phyloP scores from a whole-genome alignment of 2,888 invertebrate species.

The Oscheius myriophilus region DNA sequence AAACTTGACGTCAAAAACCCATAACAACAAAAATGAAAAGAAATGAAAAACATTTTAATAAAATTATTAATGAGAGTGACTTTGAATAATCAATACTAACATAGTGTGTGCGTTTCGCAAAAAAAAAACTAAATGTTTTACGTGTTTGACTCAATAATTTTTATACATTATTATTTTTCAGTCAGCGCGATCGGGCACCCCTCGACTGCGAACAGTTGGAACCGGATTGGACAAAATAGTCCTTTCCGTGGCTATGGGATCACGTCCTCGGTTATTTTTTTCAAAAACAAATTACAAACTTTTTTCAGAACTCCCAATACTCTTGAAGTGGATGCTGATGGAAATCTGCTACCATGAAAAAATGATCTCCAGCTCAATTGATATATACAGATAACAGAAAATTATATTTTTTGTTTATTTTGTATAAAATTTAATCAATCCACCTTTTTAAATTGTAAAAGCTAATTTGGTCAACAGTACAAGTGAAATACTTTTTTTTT shows the following conservation, averaged over 20 bases:
- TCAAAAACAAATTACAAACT: not conserved
- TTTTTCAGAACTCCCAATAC: not conserved
- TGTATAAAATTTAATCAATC: too few relatives aligned
- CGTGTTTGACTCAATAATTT: too few relatives aligned
- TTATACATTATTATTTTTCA: slow-evolving; percentile 14
- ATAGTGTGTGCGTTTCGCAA: too few relatives aligned
- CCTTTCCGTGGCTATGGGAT: slow-evolving; percentile 57
- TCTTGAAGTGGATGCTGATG: not conserved
- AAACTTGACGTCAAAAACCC: too few relatives aligned
- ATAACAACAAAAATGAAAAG: too few relatives aligned
- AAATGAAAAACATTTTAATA: too few relatives aligned
- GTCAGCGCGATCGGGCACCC: slow-evolving; percentile 35
- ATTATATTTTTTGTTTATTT: not conserved
- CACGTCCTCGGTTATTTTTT: not conserved
- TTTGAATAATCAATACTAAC: too few relatives aligned
- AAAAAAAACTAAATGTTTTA: too few relatives aligned
- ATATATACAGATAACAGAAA: not conserved
- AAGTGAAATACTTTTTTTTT: too few relatives aligned
- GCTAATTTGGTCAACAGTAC: too few relatives aligned
- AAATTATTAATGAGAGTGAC: too few relatives aligned
- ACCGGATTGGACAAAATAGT: slow-evolving; percentile 63
- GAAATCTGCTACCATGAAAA: not conserved
- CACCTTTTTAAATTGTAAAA: too few relatives aligned
- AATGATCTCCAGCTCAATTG: not conserved
- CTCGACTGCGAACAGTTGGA: slow-evolving; percentile 47